phyloP scores from a whole-genome alignment of 2,113 vertebrate genomes.

The Istiophorus platypterus region DNA sequence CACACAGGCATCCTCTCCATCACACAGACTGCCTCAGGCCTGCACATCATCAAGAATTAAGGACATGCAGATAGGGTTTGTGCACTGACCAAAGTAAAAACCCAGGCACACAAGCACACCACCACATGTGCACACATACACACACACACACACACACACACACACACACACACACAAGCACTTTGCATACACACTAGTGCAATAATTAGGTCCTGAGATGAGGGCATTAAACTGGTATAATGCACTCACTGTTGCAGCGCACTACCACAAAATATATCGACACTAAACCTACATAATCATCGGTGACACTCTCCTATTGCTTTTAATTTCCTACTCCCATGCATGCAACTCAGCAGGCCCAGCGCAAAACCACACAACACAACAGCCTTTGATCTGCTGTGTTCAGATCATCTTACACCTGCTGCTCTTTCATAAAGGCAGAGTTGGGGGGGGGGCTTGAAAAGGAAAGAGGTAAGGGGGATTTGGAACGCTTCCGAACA shows the following conservation, averaged over 20 bases:
- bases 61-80: conserved; percentile 85
- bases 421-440: conserved; percentile 42
- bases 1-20: conserved; percentile 82
- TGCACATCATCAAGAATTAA: conserved; percentile 88
- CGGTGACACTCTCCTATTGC: conserved; percentile 57
- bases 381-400: conserved; percentile 73
- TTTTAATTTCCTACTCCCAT: conserved; percentile 61
- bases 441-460: conserved; percentile 5
- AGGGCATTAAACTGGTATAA: conserved; percentile 80
- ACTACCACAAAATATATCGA: conserved; percentile 63
- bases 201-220: conserved; percentile 82
- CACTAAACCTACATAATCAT: conserved; percentile 57
- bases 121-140: conserved; percentile 31
- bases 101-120: conserved; percentile 63
- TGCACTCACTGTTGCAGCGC: conserved; percentile 71
- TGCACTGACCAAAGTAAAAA: conserved; percentile 81
- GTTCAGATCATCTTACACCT: conserved; percentile 66
- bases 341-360: conserved; percentile 34
- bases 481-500: conserved; percentile 28
- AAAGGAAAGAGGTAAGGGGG: conserved; percentile 13
- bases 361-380: conserved; percentile 58
- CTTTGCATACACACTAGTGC: conserved; percentile 60
- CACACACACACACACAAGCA: conserved; percentile 30
- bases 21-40: conserved; percentile 83
- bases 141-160: conserved; percentile 25